Percentiles rank a stretch among this genome's conserved stretches.
phyloP scores from a whole-genome alignment of 2,888 invertebrate genomes.

The Lithophane semibrunnea region DNA sequence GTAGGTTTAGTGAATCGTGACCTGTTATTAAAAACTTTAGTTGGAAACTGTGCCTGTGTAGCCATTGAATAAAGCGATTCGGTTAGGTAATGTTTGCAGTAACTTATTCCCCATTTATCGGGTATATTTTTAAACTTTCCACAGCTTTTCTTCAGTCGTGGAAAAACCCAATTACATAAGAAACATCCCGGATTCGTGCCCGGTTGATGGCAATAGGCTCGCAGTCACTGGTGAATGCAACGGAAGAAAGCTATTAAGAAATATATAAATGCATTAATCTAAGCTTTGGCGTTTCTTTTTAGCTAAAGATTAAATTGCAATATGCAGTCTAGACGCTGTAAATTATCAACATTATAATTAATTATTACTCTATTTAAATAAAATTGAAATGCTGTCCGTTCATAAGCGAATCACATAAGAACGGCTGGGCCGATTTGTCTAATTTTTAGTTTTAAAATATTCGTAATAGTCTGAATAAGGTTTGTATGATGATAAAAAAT shows the following conservation, averaged over 20 bases:
- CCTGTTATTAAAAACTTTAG: constrained; percentile 33
- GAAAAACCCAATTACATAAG: too few species aligned
- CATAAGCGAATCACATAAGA: too few species aligned
- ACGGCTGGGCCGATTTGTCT: too few species aligned
- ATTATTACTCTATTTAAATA: neutral
- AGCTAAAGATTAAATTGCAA: neutral
- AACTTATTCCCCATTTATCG: neutral
- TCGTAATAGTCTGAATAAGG: too few species aligned
- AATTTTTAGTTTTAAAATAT: too few species aligned
- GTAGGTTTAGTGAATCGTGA: constrained; percentile 52
- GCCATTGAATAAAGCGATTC: neutral
- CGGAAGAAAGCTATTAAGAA: constrained; percentile 29
- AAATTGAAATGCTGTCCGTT: too few species aligned
- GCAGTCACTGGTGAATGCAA: constrained; percentile 6
- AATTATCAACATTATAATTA: constrained; percentile 7
- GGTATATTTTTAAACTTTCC: neutral
- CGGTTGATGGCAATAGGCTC: too few species aligned
- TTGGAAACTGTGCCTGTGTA: neutral
- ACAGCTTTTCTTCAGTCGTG: neutral
- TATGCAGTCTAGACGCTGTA: constrained; percentile 28
- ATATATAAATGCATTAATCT: constrained; percentile 2
- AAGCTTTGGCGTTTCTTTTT: neutral
- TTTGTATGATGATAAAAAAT: too few species aligned
- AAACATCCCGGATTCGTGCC: too few species aligned
- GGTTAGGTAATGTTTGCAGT: constrained; percentile 18